These are phyloP conservation scores for Anastrepha ludens DNA, from an alignment of 1,140 invertebrate genomes.

Conservation along the genomic window DNA sequence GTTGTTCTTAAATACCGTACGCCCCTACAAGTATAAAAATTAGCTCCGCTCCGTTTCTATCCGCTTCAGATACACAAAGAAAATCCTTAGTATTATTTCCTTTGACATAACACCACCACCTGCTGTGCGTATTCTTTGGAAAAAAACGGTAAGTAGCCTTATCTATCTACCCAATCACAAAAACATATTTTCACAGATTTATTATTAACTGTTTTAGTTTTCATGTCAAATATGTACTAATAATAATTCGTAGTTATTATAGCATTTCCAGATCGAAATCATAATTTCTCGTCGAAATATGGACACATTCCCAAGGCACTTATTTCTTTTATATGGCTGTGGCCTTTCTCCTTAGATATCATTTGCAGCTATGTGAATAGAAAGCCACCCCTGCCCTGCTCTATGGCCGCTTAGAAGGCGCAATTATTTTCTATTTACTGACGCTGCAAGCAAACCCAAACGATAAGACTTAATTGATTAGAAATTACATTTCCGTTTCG, in stretches of 20 bases:
- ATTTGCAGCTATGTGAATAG: background rate
- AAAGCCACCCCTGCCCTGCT: background rate
- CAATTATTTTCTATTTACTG: constrained; percentile 53
- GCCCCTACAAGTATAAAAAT: no score
- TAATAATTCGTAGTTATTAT: constrained; percentile 36
- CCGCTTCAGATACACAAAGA: background rate
- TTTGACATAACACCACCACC: constrained; percentile 9
- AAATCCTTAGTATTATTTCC: background rate
- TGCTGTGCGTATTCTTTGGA: constrained; percentile 3
- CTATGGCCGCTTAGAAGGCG: background rate
- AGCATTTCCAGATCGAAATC: constrained; percentile 29
- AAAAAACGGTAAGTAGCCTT: background rate
- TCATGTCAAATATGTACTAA: background rate
- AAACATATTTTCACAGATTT: constrained; percentile 40
- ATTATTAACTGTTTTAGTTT: constrained; percentile 1
- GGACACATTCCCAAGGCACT: constrained; percentile 39
- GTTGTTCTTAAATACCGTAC: no score
- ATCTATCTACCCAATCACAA: constrained; percentile 34
- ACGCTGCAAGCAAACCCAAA: background rate
- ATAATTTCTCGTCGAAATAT: constrained; percentile 49
- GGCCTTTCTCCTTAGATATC: constrained; percentile 12
- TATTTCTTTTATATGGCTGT: background rate
- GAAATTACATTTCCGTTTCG: constrained; percentile 57
- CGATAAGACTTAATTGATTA: constrained; percentile 57
- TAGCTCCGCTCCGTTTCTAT: background rate